Conservation (phyloP, 2,797 vertebrate genomes). For the Danionella dracula region DNA sequence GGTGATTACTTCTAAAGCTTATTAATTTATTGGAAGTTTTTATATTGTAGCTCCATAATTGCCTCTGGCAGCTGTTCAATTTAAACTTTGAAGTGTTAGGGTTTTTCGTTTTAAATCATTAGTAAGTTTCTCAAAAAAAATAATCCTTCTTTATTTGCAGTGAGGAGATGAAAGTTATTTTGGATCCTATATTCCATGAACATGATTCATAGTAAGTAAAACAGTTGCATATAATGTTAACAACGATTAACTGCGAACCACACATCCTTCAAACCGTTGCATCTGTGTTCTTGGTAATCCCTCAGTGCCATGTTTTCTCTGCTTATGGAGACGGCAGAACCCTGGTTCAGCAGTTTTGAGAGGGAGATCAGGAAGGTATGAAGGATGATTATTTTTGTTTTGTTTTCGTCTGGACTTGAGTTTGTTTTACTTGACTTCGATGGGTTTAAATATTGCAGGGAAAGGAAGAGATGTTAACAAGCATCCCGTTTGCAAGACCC, state of each 20-base stretch:
- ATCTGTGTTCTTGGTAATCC: constrained; percentile 24
- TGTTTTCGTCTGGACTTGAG: too few species aligned
- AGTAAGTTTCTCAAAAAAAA: neutral
- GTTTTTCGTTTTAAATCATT: neutral
- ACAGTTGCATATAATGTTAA: too few species aligned
- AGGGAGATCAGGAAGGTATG: constrained; percentile 89
- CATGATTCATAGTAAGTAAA: constrained; percentile 94
- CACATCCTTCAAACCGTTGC: neutral
- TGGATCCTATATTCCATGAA: constrained; percentile 88
- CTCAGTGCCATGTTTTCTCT: constrained; percentile 88
- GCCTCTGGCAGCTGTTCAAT: too few species aligned
- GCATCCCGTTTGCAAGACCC: constrained; percentile 92
- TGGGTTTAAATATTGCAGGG: constrained; percentile 68
- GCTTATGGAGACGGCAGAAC: constrained; percentile 95
- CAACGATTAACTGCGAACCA: too few species aligned
- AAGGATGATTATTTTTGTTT: neutral
- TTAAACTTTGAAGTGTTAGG: too few species aligned
- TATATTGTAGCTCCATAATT: too few species aligned
- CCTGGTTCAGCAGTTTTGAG: constrained; percentile 97
- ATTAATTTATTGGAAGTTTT: too few species aligned
- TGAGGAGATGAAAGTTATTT: constrained; percentile 90
- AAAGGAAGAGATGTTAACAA: constrained; percentile 87
- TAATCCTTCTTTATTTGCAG: constrained; percentile 60
- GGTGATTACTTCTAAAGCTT: too few species aligned
- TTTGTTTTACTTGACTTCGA: neutral